These are phyloP conservation scores for Himantopus leucocephalus DNA, from an alignment of 2,113 vertebrate genomes.

Conservation along the genomic window DNA sequence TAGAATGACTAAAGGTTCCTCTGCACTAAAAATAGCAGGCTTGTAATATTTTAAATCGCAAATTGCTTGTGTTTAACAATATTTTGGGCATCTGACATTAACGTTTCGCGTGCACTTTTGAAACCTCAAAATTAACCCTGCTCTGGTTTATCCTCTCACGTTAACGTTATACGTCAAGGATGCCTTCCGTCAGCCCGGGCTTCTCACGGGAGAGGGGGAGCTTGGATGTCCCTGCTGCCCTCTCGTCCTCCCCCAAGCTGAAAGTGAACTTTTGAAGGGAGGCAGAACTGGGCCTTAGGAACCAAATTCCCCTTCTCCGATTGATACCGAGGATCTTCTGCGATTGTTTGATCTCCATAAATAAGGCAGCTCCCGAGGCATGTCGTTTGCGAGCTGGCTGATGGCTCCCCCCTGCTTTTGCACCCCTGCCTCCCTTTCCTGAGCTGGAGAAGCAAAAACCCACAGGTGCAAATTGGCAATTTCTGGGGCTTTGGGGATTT, in stretches of 20 bases:
- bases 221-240: background rate
- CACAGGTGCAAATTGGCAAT: background rate
- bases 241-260: background rate
- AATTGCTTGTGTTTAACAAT: constrained; percentile 57
- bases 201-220: background rate
- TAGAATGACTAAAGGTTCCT: constrained; percentile 55
- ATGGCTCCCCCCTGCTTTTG: background rate
- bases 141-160: background rate
- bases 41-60: constrained; percentile 63
- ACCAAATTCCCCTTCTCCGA: background rate
- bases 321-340: background rate
- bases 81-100: constrained; percentile 47
- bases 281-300: background rate
- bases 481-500: background rate
- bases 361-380: background rate
- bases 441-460: background rate
- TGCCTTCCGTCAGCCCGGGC: background rate
- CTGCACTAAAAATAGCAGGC: constrained; percentile 70
- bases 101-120: background rate
- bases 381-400: background rate
- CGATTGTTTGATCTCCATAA: background rate
- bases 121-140: background rate
- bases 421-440: background rate
- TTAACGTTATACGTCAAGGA: fast-evolving
- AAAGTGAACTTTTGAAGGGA: background rate